Base-by-base conservation (phyloP, 2,888 invertebrate genomes). In the Trissolcus japonicus region DNA sequence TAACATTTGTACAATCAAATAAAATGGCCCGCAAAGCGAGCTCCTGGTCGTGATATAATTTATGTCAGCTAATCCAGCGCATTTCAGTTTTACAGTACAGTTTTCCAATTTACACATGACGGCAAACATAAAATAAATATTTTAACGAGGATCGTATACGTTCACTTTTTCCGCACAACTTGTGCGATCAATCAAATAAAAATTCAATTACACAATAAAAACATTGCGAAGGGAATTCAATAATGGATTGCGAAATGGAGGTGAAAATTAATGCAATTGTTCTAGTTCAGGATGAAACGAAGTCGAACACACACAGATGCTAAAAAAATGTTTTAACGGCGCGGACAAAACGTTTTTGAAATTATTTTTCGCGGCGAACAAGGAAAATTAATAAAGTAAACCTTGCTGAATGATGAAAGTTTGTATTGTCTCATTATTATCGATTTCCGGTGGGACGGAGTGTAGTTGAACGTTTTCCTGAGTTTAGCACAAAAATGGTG, bases 341-440 rank as follows among this genome's bases (percentile, higher is more conserved):
- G 19, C n/a, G 40, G 21, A 56, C 14, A 29, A 67, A 67, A 59
- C 51, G 40, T 25, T 29, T n/a, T 41, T 65, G 35, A 35, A 35
- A 9, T 35, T 35, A 1, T 35, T 35, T 35, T 7, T 11, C 35
- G 9, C 35, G 9, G 2, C 35, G 35, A 35, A 35, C 35, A 35
- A 0, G 35, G 11, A 53, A 59, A 43, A 48, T 69, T 56, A 69
- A 62, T 56, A 69, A 69, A 63, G 43, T 57, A 53, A 6, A 50
- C 63, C 57, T 48, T 60, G 48, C 29, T 65, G 17, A 29, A 35
- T 43, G 68, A 62, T 66, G 55, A 73, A 73, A 73, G 66, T 73
- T 73, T 63, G 48, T 13, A 74, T 62, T 55, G 59, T 67, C 61
- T 62, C 60, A 62, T 73, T 73, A 59, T 54, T 66, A 73, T 66